phyloP scores from a whole-genome alignment of 2,888 invertebrate species.

The Andrena bucephala region DNA sequence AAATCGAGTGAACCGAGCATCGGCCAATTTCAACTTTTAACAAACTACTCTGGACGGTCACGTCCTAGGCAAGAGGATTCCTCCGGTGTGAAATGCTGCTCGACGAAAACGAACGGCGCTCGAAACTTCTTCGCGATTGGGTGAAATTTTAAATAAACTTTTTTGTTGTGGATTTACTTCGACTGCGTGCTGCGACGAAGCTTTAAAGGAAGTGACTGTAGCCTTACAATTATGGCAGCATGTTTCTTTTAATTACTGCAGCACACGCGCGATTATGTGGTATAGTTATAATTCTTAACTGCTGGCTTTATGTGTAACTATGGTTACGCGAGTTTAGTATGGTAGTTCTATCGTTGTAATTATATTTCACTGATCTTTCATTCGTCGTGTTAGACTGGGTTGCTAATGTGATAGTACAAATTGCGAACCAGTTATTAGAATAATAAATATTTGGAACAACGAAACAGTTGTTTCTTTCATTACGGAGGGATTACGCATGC shows the following conservation, averaged over 20 bases:
- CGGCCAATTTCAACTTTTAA: conserved; percentile 70
- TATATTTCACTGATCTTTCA: neutral
- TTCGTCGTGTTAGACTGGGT: no score
- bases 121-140: neutral
- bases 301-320: neutral
- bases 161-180: conserved; percentile 1
- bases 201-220: neutral
- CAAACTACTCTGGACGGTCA: conserved; percentile 55
- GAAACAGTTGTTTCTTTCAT: no score
- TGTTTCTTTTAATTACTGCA: neutral
- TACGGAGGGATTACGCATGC: no score
- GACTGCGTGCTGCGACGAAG: no score
- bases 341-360: neutral
- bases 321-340: neutral
- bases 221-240: neutral
- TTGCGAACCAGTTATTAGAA: no score
- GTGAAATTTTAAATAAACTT: conserved; percentile 29
- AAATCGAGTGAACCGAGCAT: conserved; percentile 62
- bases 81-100: conserved; percentile 1
- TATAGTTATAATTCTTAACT: neutral
- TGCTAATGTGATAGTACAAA: no score
- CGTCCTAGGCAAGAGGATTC: conserved; percentile 25
- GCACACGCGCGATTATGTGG: neutral
- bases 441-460: no score
- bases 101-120: neutral